Conservation (phyloP, 2,888 invertebrate genomes). For the Gastrophysa polygoni region DNA sequence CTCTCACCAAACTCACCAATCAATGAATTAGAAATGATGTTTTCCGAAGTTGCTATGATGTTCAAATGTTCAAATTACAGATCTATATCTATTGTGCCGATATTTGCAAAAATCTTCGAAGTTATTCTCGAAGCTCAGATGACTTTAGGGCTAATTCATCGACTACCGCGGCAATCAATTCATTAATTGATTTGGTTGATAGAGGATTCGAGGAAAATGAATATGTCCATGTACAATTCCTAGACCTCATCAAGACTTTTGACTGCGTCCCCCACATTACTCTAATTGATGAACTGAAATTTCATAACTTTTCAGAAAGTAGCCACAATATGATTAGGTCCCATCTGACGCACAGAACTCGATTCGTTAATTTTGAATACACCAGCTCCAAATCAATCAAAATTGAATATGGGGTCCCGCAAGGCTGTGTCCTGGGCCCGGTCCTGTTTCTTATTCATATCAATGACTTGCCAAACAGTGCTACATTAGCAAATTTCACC, state of each 20-base stretch:
- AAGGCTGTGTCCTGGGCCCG: background rate
- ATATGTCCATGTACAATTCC: too few relatives aligned
- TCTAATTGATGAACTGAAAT: background rate
- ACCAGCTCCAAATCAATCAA: background rate
- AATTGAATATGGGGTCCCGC: too few relatives aligned
- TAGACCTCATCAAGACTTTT: too few relatives aligned
- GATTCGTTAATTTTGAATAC: background rate
- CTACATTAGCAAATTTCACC: background rate
- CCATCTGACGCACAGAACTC: background rate
- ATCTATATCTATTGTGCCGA: too few relatives aligned
- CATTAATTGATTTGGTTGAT: too few relatives aligned
- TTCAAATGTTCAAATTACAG: too few relatives aligned
- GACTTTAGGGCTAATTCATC: too few relatives aligned
- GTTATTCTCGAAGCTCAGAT: too few relatives aligned
- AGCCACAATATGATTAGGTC: background rate
- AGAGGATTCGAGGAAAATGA: too few relatives aligned
- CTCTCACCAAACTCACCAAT: background rate
- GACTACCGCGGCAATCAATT: too few relatives aligned
- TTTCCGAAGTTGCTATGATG: too few relatives aligned
- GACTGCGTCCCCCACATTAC: background rate
- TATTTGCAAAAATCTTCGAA: too few relatives aligned
- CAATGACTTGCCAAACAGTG: background rate
- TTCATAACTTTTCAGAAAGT: background rate
- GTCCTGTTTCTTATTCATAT: background rate
- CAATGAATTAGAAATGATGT: background rate